Evolutionary conservation across 2,888 invertebrate genomes (phyloP), one percentile per base, ranked within the genome.

Genomic region (Dicranocentrus wangi): DNA sequence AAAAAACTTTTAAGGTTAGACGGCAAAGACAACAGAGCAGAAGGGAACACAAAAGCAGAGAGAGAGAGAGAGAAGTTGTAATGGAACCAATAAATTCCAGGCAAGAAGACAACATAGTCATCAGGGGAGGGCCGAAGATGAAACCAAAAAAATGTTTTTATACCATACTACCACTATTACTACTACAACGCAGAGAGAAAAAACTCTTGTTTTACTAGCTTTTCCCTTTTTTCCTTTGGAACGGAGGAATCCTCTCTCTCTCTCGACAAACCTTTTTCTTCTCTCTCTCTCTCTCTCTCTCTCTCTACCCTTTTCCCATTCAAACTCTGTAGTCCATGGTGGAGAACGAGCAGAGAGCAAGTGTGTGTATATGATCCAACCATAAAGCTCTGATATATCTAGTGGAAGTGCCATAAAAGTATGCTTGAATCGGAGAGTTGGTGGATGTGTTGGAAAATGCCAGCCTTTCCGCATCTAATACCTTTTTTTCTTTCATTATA

Each of bases 41-140:
- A 63, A 23, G 63, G 8, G 15, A 13, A 47, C 53, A 76, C 39
- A 51, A 68, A n/a, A 23, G 47, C 42, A 65, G 53, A 71, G 32
- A 32, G n/a, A n/a, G 61, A 73, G 47, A 43, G 8, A 63, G 25
- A 27, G 43, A 70, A 43, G 69, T 63, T 76, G 69, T 76, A 83
- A 83, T 83, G 83, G 83, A 81, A 80, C 83, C 83, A 84, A 84
- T 84, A 84, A 84, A 84, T 84, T 84, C 83, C 82, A 83, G 71
- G 70, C 66, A 84, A 83, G 83, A 82, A 83, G 83, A 84, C 84
- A 84, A 78, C 71, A 78, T 71, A 82, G 71, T 79, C 78, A 81
- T 79, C 75, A 79, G 73, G 77, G 82, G 84, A 83, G 84, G 82
- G 76, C 80, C 82, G 71, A 79, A 65, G 79, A 79, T 71, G 78